A percentile compares a stretch with the other conserved stretches of the same genome.
Evolutionary conservation across 2,797 vertebrate genomes (phyloP).

Genomic region (Lithobates pipiens): DNA sequence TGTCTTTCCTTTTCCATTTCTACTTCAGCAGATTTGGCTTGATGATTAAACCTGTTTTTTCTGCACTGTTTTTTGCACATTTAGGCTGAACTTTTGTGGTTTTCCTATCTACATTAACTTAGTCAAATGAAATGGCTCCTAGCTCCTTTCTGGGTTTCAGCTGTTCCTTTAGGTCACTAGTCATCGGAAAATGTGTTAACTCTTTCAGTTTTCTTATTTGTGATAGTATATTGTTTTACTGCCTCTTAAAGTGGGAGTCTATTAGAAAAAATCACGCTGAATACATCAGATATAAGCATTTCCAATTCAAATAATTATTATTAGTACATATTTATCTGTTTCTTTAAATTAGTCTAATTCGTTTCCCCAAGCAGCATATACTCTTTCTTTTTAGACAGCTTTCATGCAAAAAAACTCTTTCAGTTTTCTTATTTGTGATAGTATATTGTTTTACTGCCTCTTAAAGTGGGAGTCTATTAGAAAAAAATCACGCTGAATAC

Average conservation of each 20-base stretch:
- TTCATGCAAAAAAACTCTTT: no score
- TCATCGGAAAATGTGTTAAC: slow-evolving; percentile 17
- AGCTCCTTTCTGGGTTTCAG: slow-evolving; percentile 35
- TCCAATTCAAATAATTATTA: no score
- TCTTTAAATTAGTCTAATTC: no score
- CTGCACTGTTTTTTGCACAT: slow-evolving; percentile 6
- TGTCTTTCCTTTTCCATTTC: not conserved
- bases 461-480: no score
- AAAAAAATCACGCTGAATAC: not conserved
- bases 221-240: not conserved
- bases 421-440: no score
- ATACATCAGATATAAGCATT: not conserved
- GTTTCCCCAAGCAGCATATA: no score
- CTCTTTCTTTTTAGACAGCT: no score
- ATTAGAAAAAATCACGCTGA: not conserved
- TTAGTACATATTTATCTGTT: no score
- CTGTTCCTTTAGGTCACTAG: slow-evolving; percentile 28
- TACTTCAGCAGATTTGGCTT: slow-evolving; percentile 9
- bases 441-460: not conserved
- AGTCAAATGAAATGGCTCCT: slow-evolving; percentile 19
- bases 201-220: slow-evolving; percentile 5
- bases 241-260: no score
- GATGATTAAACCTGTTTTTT: slow-evolving; percentile 11
- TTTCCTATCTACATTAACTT: slow-evolving; percentile 33
- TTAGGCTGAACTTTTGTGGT: slow-evolving; percentile 46